Base-by-base conservation (phyloP, 2,888 invertebrate species). In the Bedellia somnulentella region DNA sequence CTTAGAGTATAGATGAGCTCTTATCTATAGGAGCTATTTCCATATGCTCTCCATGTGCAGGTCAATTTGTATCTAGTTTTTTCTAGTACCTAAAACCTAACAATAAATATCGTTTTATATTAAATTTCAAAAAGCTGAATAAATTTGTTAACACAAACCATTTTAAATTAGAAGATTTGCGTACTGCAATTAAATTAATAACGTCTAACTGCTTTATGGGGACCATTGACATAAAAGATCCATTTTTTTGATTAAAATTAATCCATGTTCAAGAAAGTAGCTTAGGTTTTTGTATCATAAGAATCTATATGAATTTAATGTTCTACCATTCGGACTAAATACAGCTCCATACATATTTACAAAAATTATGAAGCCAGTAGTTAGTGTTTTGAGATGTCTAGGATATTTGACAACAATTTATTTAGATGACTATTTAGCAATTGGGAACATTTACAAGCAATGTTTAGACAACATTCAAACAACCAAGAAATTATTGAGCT, bases 311-410 rank as follows among this genome's bases (percentile, higher is more conserved):
- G 23, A 34, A 31, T 34, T 34, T 29, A 27, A 34, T 22, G 34
- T 34, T 14, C 16, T 32, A 15, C 28, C 28, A 11, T 32, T 32
- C 13, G 32, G 21, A 4, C 13, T 29, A 8, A 22, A 22, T 12
- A 29, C 23, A 4, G 29, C 35, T 2, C 35, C 35, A 5, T 33
- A 16, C 16, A 30, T 35, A 5, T 37, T 31, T 24, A 37, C 35
- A 5, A 37, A 37, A 30, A 9, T 37, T 16, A 22, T 34, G 22
- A 34, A 34, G 31, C 36, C 36, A 10, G 31, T 37, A 3, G 24
- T 33, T n/a, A 16, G 12, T 11, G 17, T 35, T 16, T 22, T 37
- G 10, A 32, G 37, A 21, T 32, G 27, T 9, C 12, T 17, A 17
- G 35, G 35, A 9, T 30, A 22, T 23, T 16, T 31, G 15, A 35